Conservation (phyloP, 2,797 vertebrate genomes). For the Crocodylus rhombifer region DNA sequence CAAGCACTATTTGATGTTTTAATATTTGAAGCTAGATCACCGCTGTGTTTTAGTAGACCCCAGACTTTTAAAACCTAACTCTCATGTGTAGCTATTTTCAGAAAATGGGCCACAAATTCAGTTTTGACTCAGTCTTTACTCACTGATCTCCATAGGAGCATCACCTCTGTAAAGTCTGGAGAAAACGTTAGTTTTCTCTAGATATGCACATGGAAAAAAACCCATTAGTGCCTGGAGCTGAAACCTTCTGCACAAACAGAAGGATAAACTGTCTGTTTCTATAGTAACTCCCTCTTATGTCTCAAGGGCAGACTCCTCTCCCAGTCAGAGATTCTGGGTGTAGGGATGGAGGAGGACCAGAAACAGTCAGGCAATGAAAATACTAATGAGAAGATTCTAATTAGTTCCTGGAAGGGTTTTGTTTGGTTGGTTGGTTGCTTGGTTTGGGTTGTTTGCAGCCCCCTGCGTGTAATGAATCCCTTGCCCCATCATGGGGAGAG, state of each 20-base stretch:
- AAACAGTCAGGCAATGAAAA: not conserved
- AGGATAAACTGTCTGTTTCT: conserved; percentile 43
- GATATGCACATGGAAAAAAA: no score
- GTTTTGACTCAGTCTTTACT: not conserved
- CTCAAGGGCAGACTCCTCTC: not conserved
- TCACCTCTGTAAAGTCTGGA: not conserved
- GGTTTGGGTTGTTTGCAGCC: not conserved
- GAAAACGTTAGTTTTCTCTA: not conserved
- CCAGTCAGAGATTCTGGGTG: not conserved
- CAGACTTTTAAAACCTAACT: not conserved
- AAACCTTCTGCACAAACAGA: conserved; percentile 40
- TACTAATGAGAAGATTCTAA: not conserved
- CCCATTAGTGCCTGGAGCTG: conserved; percentile 13
- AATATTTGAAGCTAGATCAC: not conserved
- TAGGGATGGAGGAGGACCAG: not conserved
- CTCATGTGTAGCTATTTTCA: rapidly evolving
- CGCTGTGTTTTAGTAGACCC: not conserved
- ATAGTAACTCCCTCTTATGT: not conserved
- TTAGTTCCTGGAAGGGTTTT: no score
- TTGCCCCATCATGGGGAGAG: not conserved
- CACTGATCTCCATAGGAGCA: not conserved
- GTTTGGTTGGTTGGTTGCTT: no score
- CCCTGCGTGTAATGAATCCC: not conserved
- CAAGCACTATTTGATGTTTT: not conserved
- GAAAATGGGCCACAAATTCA: not conserved